These are phyloP conservation scores for Columba livia DNA, from an alignment of 2,113 vertebrate genomes.

Conservation along the genomic window DNA sequence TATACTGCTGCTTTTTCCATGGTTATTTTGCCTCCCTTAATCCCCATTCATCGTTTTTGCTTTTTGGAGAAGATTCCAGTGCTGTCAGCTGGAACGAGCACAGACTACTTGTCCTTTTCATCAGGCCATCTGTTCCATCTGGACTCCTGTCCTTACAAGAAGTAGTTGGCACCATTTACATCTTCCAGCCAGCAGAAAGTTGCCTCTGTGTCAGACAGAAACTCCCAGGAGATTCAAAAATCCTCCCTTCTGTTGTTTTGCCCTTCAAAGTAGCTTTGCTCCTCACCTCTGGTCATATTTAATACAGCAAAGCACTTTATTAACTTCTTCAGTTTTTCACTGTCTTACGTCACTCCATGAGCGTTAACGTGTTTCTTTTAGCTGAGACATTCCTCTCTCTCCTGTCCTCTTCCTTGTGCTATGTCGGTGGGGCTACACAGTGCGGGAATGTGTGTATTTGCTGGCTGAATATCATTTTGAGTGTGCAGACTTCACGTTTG, in stretches of 20 bases:
- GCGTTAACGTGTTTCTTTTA: not conserved
- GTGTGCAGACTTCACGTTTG: not conserved
- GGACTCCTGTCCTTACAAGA: constrained; percentile 15
- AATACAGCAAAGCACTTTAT: not conserved
- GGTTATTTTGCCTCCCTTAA: constrained; percentile 12
- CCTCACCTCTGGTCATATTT: not conserved
- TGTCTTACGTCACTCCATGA: not conserved
- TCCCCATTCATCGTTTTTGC: not conserved
- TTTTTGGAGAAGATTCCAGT: constrained; percentile 25
- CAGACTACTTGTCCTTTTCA: constrained; percentile 51
- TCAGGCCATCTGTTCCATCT: constrained; percentile 52
- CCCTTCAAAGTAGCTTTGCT: not conserved
- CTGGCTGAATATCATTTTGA: not conserved
- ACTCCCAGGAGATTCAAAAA: not conserved
- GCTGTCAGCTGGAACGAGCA: not conserved
- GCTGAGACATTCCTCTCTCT: not conserved
- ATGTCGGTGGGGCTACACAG: not conserved
- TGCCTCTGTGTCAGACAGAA: constrained; percentile 9
- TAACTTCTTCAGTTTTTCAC: not conserved
- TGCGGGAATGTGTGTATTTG: not conserved
- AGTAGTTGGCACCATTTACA: constrained; percentile 13
- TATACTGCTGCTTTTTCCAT: not conserved
- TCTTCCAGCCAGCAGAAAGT: constrained; percentile 17
- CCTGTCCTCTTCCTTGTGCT: rapidly evolving
- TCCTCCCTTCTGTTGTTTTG: not conserved